phyloP scores from a whole-genome alignment of 2,797 vertebrate species.

The Peromyscus melanophrys region DNA sequence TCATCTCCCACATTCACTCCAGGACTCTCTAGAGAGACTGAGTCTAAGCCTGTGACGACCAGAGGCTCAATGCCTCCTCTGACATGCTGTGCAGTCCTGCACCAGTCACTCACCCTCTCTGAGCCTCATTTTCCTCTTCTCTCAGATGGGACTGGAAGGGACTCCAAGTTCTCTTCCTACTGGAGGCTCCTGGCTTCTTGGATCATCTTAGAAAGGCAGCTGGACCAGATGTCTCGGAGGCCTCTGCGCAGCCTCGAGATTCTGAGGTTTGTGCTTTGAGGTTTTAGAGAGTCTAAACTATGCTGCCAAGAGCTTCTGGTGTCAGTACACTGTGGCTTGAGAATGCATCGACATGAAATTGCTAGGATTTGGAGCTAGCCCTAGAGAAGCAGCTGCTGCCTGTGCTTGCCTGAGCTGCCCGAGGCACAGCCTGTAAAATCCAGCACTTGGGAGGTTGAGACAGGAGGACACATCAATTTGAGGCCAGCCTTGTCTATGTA shows the following conservation, averaged over 20 bases:
- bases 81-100: background rate
- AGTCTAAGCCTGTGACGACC: background rate
- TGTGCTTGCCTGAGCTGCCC: background rate
- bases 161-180: background rate
- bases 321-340: background rate
- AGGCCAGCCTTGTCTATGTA: background rate
- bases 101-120: background rate
- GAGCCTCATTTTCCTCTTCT: constrained; percentile 23
- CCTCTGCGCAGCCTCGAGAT: background rate
- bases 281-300: constrained; percentile 8
- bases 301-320: background rate
- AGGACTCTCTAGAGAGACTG: background rate
- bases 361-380: constrained; percentile 6
- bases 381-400: background rate
- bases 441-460: background rate
- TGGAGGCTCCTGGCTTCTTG: background rate
- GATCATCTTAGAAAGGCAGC: constrained; percentile 7
- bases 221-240: background rate
- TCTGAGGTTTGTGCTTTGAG: constrained; percentile 45
- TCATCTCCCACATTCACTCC: background rate
- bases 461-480: background rate
- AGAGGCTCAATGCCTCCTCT: background rate
- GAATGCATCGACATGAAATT: background rate
- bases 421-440: background rate
- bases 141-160: background rate